A percentile compares a stretch with the other conserved stretches of the same genome.
Conservation (phyloP, 2,888 invertebrate genomes). For the Ypsolopha sequella region DNA sequence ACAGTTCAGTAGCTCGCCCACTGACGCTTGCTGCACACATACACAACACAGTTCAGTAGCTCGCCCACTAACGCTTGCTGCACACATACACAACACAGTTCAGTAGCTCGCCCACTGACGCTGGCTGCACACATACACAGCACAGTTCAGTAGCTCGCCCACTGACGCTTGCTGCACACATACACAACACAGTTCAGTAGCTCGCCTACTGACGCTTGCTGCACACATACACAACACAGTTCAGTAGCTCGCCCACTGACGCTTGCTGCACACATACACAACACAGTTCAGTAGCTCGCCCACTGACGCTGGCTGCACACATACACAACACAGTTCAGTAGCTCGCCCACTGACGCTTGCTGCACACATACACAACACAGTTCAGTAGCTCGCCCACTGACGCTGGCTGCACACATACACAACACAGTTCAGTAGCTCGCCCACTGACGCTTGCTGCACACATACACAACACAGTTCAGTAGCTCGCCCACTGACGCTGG, state of each 20-base stretch:
- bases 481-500: conserved; percentile 73
- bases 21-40: conserved; percentile 48
- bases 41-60: conserved; percentile 73
- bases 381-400: conserved; percentile 77
- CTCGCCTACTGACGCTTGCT: conserved; percentile 72
- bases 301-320: conserved; percentile 56
- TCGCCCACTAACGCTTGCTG: conserved; percentile 72
- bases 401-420: conserved; percentile 28
- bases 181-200: conserved; percentile 72
- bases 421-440: conserved; percentile 78
- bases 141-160: conserved; percentile 78
- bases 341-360: conserved; percentile 72
- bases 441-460: conserved; percentile 61
- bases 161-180: conserved; percentile 56
- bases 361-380: conserved; percentile 40
- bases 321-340: conserved; percentile 71
- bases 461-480: conserved; percentile 67
- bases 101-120: conserved; percentile 75
- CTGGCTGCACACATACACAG: conserved; percentile 23
- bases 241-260: conserved; percentile 75
- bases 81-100: conserved; percentile 56
- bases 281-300: conserved; percentile 79
- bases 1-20: conserved; percentile 78
- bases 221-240: conserved; percentile 49
- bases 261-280: conserved; percentile 27